Base-by-base conservation (phyloP, 2,888 invertebrate species). In the Hydraecia micacea region DNA sequence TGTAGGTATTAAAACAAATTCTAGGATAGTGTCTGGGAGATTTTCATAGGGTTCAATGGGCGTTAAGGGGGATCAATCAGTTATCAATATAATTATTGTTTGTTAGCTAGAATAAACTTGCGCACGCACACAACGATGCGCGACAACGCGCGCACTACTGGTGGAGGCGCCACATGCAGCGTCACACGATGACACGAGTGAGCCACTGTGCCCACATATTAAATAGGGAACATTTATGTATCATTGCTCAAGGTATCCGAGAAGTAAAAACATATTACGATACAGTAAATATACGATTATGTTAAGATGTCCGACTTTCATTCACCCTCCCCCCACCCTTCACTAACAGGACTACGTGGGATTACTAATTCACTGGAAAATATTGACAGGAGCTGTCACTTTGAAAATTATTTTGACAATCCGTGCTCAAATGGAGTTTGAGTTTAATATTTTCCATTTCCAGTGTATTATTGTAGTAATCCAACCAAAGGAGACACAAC, bases 221-320 rank as follows among this genome's bases (percentile, higher is more conserved):
- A 7, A 7, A 42, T 63, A 76, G 13, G n/a, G 2, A 52, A 32
- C 21, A 52, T 32, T 42, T 32, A 73, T 69, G 13, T 76, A 52
- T 28, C 9, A 49, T 36, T 46, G 25, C 18, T 62, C 62, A 75
- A 39, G 8, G 39, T 62, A 39, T 39, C 8, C 11, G 8, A 76
- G 0, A 8, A 62, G 11, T 58, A 25, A 55, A n/a, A 11, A 52
- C 9, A 32, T 13, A 13, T 7, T 49, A 52, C 25, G 18, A 36
- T 18, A 18, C 18, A 39, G 18, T 28, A 32, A 76, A 76, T 76
- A 63, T 32, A 76, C 11, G 76, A 36, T 76, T 25, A 39, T 63
- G 28, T 42, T 77, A 77, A 28, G 25, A 39, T 63, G 18, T 77
- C 15, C 2, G 39, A 25, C 18, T 77, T 76, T 76, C 13, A 32